These are phyloP conservation scores for Bombus confusus DNA, from an alignment of 1,140 invertebrate species.

Conservation along the genomic window DNA sequence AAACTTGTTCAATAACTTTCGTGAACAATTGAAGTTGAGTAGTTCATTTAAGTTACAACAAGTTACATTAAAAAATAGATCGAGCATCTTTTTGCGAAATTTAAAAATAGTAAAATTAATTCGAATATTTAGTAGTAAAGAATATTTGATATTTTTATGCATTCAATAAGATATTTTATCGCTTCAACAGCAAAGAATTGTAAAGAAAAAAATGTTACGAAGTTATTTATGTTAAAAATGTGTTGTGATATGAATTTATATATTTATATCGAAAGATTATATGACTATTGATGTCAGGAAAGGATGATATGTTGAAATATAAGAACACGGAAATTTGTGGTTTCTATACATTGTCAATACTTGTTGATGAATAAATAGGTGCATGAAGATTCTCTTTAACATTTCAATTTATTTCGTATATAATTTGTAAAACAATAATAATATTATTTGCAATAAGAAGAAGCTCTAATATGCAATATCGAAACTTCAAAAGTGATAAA, in stretches of 20 bases:
- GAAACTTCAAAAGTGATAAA: background rate
- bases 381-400: background rate
- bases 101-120: too few species aligned
- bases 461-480: background rate
- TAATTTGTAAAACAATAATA: background rate
- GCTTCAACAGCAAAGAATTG: background rate
- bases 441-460: background rate
- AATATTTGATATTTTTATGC: background rate
- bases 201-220: background rate
- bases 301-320: constrained; percentile 10
- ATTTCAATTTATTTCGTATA: background rate
- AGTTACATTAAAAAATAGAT: background rate
- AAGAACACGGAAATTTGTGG: constrained; percentile 37
- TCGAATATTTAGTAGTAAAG: background rate
- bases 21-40: background rate
- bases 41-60: background rate
- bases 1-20: background rate
- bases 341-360: constrained; percentile 5
- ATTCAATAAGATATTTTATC: background rate
- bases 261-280: background rate
- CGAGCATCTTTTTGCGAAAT: background rate
- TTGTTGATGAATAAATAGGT: background rate
- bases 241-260: background rate
- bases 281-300: background rate
- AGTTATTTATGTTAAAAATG: background rate